phyloP scores from a whole-genome alignment of 2,113 vertebrate species.

The Phalacrocorax aristotelis region DNA sequence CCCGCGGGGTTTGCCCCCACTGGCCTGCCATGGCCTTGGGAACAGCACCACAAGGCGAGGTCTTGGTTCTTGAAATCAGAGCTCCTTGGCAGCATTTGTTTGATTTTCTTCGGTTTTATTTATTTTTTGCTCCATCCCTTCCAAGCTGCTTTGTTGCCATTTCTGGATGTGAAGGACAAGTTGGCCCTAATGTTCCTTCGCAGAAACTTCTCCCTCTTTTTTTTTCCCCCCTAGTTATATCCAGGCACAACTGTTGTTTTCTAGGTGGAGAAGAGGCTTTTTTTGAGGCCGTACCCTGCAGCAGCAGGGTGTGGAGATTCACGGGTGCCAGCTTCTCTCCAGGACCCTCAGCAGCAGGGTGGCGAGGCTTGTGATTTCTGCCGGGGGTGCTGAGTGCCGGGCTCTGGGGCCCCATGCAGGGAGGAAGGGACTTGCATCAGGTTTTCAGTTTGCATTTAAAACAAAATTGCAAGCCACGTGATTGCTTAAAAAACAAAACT shows the following conservation, averaged over 20 bases:
- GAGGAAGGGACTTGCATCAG: not conserved
- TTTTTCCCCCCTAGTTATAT: not conserved
- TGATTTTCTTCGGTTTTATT: not conserved
- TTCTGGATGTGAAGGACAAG: not conserved
- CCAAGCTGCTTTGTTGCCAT: not conserved
- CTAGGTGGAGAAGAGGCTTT: not conserved
- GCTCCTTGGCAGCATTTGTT: not conserved
- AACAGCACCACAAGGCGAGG: not conserved
- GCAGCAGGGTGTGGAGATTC: not conserved
- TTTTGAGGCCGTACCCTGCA: not conserved
- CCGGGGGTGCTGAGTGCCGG: not conserved
- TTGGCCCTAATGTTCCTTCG: not conserved
- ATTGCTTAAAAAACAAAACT: not conserved
- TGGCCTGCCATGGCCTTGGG: rapidly evolving
- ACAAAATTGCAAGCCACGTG: not conserved
- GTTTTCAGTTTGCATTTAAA: not conserved
- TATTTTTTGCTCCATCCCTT: not conserved
- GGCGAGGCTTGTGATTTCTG: not conserved
- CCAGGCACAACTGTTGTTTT: not conserved
- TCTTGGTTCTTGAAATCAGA: not conserved
- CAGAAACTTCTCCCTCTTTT: not conserved
- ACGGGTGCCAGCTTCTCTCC: not conserved
- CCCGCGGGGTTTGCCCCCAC: not conserved
- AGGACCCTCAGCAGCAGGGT: not conserved
- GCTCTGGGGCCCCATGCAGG: not conserved